A percentile compares a stretch with the other conserved stretches of the same genome.
phyloP scores from a whole-genome alignment of 2,113 vertebrate genomes.

The Pongo abelii region DNA sequence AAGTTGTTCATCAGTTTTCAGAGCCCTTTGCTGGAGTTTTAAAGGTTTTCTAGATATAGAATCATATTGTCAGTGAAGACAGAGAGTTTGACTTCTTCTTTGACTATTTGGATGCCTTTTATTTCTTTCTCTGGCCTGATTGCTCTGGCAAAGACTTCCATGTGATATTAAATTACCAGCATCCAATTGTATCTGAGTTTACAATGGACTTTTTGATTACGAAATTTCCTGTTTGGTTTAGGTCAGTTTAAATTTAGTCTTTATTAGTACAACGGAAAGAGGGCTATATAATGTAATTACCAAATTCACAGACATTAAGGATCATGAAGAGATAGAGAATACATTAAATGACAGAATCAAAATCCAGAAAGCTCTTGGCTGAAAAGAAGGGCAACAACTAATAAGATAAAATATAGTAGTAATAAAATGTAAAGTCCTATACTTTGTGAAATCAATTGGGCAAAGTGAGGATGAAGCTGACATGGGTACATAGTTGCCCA shows the following conservation, averaged over 20 bases:
- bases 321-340: not conserved
- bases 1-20: no score
- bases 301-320: not conserved
- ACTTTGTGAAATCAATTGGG: not conserved
- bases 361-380: not conserved
- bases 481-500: not conserved
- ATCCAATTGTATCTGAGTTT: not conserved
- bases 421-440: not conserved
- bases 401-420: not conserved
- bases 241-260: not conserved
- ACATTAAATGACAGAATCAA: constrained; percentile 26
- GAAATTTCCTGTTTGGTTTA: constrained; percentile 18
- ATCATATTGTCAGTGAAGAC: no score
- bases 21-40: no score
- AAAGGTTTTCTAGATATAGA: no score
- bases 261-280: not conserved
- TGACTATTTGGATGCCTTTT: no score
- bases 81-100: no score
- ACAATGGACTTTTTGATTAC: not conserved
- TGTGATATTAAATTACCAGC: not conserved
- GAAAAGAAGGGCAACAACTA: not conserved
- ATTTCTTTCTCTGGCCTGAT: no score
- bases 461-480: not conserved
- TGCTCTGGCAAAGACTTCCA: no score
- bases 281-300: not conserved